phyloP scores from a whole-genome alignment of 2,888 invertebrate species.

The Epirrhoe alternata region DNA sequence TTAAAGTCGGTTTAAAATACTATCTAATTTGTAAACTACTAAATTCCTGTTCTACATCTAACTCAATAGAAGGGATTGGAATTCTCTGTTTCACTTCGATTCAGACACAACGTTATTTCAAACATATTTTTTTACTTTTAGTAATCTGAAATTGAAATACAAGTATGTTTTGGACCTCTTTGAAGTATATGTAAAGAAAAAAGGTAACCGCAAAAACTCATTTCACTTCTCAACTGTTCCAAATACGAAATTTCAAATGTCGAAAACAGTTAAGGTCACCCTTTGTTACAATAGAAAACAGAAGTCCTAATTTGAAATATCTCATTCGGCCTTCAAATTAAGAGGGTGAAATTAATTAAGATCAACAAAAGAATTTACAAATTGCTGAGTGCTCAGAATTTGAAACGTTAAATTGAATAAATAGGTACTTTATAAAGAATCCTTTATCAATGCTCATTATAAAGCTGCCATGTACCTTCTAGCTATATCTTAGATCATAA shows the following conservation, averaged over 20 bases:
- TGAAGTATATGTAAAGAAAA: not conserved
- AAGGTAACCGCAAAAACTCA: slow-evolving; percentile 8
- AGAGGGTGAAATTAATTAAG: slow-evolving; percentile 29
- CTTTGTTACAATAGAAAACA: slow-evolving; percentile 24
- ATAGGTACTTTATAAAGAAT: not conserved
- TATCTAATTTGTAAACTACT: too few relatives aligned
- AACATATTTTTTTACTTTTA: too few relatives aligned
- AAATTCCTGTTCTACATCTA: too few relatives aligned
- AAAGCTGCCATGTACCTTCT: too few relatives aligned
- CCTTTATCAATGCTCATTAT: not conserved
- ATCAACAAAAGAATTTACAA: slow-evolving; percentile 27
- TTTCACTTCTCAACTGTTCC: slow-evolving; percentile 15
- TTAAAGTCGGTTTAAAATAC: too few relatives aligned
- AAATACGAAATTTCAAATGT: slow-evolving; percentile 16
- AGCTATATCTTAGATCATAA: too few relatives aligned
- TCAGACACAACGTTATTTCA: too few relatives aligned
- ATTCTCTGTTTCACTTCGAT: too few relatives aligned
- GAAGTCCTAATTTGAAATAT: slow-evolving; percentile 25
- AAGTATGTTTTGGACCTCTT: too few relatives aligned
- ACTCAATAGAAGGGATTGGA: too few relatives aligned
- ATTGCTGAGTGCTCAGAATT: slow-evolving; percentile 16
- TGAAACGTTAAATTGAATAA: not conserved
- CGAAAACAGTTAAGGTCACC: slow-evolving; percentile 15
- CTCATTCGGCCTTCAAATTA: slow-evolving; percentile 25
- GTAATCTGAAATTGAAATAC: too few relatives aligned